phyloP scores from a whole-genome alignment of 2,888 invertebrate species.

The Rhyacophila evoluta region DNA sequence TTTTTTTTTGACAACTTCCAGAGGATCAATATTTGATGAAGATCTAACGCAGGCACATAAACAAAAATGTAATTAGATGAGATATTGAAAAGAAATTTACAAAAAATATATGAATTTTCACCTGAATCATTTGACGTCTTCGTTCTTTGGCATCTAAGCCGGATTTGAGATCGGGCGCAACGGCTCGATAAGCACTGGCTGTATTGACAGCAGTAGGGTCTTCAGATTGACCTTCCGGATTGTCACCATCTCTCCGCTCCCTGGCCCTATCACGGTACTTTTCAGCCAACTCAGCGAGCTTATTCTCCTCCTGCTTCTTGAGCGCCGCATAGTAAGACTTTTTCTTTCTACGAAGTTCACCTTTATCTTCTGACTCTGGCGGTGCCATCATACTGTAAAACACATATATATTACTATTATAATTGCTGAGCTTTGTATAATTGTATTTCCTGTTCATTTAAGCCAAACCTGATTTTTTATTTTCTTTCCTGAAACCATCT shows the following conservation, averaged over 20 bases:
- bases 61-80: background rate
- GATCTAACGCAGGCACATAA: too few relatives aligned
- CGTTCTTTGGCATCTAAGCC: conserved; percentile 95
- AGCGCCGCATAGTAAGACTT: conserved; percentile 95
- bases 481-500: too few relatives aligned
- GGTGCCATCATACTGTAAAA: conserved; percentile 60
- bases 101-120: conserved; percentile 52
- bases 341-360: conserved; percentile 89
- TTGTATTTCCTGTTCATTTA: too few relatives aligned
- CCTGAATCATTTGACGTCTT: conserved; percentile 91
- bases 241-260: conserved; percentile 88
- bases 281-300: conserved; percentile 92
- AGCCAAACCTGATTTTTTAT: too few relatives aligned
- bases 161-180: conserved; percentile 95
- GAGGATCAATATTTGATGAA: too few relatives aligned
- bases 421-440: too few relatives aligned
- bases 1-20: too few relatives aligned
- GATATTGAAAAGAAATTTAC: background rate
- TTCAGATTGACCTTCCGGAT: conserved; percentile 71
- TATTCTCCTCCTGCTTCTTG: conserved; percentile 95
- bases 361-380: conserved; percentile 77
- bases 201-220: conserved; percentile 79
- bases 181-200: conserved; percentile 88
- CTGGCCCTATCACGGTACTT: conserved; percentile 93
- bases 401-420: too few relatives aligned